Conservation (phyloP, 2,888 invertebrate genomes). For the Girardia tigrina region DNA sequence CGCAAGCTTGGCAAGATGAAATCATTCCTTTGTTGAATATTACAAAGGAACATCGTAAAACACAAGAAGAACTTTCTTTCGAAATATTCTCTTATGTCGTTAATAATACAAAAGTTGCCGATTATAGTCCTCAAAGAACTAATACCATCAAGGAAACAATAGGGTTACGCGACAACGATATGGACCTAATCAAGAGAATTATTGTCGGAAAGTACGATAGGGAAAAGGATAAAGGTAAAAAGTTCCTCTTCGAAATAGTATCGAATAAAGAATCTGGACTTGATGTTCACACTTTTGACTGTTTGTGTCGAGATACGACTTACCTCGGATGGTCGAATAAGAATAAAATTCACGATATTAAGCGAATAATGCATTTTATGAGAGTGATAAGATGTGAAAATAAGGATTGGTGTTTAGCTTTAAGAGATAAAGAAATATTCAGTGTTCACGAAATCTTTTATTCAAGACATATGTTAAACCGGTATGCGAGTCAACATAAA, state of each 20-base stretch:
- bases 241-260: constrained; percentile 52
- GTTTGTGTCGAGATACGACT: constrained; percentile 1
- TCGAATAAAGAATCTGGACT: constrained; percentile 49
- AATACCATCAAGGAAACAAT: neutral
- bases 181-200: neutral
- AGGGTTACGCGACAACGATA: neutral
- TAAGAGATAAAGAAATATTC: neutral
- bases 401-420: neutral
- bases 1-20: neutral
- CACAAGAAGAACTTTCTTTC: neutral
- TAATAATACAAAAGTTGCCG: neutral
- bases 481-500: neutral
- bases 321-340: constrained; percentile 21
- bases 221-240: neutral
- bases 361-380: neutral
- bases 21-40: neutral
- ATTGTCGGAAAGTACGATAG: neutral
- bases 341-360: constrained; percentile 8
- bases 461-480: neutral
- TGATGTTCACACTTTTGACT: constrained; percentile 28
- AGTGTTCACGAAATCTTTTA: neutral
- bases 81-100: neutral
- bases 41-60: no score
- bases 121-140: neutral
- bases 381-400: neutral